phyloP scores from a whole-genome alignment of 2,113 vertebrate genomes.

The Macroglossus sobrinus region DNA sequence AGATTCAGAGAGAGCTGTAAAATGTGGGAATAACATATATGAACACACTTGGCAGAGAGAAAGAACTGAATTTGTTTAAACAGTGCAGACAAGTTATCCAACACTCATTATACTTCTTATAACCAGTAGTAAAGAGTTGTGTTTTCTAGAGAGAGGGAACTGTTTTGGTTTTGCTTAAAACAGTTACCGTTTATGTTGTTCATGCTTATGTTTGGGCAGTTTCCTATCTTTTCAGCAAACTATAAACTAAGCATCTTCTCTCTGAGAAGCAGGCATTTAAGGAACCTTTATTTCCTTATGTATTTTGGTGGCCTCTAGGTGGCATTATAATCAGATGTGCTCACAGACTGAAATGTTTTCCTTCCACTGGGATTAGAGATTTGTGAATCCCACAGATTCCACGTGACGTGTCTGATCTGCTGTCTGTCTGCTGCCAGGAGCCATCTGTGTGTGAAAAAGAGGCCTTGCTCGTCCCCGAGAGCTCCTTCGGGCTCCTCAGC shows the following conservation, averaged over 20 bases:
- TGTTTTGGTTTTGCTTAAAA: background rate
- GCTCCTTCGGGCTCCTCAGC: constrained; percentile 80
- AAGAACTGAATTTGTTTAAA: background rate
- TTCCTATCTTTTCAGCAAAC: background rate
- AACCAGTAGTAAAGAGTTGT: background rate
- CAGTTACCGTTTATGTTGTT: background rate
- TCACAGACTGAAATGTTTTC: background rate
- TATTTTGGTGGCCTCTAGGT: background rate
- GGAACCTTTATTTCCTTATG: background rate
- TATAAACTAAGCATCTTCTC: background rate
- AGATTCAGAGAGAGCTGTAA: background rate
- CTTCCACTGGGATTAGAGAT: background rate
- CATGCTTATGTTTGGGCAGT: background rate
- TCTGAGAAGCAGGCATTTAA: background rate
- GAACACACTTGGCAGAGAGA: background rate
- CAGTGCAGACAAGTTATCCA: background rate
- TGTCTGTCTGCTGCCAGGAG: constrained; percentile 48
- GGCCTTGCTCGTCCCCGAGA: background rate
- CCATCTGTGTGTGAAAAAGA: constrained; percentile 24
- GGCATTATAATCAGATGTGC: background rate
- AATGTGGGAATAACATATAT: background rate
- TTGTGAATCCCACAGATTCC: background rate
- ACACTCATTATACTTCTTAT: fast-evolving
- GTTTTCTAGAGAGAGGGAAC: background rate
- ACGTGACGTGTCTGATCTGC: background rate